Percentiles rank a stretch among this genome's conserved stretches.
Conservation (phyloP, 2,797 vertebrate genomes). For the Kryptolebias ocellatus region DNA sequence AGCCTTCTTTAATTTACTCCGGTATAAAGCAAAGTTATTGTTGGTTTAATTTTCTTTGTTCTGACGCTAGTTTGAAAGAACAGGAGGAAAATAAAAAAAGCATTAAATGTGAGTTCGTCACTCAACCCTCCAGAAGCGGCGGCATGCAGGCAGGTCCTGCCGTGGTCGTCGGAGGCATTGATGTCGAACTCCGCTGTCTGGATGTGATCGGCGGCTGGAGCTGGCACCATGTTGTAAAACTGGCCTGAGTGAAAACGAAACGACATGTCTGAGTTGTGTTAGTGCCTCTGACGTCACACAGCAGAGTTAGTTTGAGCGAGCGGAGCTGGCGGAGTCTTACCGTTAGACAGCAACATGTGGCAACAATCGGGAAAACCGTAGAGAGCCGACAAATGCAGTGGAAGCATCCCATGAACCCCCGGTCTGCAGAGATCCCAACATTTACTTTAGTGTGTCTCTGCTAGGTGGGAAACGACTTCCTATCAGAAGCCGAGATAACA, state of each 20-base stretch:
- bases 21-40: not conserved
- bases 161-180: conserved; percentile 89
- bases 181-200: conserved; percentile 90
- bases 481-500: not conserved
- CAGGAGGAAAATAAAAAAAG: too few species aligned
- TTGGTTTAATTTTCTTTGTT: not conserved
- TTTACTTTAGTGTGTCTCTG: not conserved
- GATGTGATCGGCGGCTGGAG: conserved; percentile 70
- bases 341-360: conserved; percentile 94
- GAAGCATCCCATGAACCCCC: conserved; percentile 94
- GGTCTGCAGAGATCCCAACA: conserved; percentile 77
- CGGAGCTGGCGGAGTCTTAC: conserved; percentile 64
- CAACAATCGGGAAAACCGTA: conserved; percentile 96
- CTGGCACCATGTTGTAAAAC: conserved; percentile 93
- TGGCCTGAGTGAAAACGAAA: conserved; percentile 81
- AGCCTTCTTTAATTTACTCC: not conserved
- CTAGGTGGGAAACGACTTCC: not conserved
- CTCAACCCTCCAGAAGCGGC: conserved; percentile 94
- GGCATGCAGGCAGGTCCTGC: conserved; percentile 95
- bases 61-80: not conserved
- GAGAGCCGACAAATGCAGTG: conserved; percentile 92
- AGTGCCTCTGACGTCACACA: not conserved
- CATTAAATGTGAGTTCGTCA: not conserved
- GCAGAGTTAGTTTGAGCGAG: not conserved
- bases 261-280: not conserved